phyloP scores from a whole-genome alignment of 2,797 vertebrate genomes.

The Clamator glandarius region DNA sequence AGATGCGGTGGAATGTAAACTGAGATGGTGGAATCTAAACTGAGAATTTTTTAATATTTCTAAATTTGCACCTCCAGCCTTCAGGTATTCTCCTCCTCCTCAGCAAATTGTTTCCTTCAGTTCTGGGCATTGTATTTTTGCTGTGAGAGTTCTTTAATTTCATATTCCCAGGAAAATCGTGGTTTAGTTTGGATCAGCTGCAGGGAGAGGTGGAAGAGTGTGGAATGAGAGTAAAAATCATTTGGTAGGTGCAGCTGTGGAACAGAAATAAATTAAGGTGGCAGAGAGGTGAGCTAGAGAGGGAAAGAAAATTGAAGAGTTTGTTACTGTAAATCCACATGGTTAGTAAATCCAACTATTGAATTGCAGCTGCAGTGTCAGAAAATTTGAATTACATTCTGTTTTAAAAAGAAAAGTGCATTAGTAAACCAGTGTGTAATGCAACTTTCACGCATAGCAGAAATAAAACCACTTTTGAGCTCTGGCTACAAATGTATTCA shows the following conservation, averaged over 20 bases:
- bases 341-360: conserved; percentile 21
- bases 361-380: conserved; percentile 22
- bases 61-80: neutral
- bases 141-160: conserved; percentile 23
- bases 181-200: conserved; percentile 17
- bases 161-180: neutral
- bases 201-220: neutral
- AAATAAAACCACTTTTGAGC: conserved; percentile 37
- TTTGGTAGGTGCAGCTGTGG: conserved; percentile 39
- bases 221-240: neutral
- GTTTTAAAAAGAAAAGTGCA: conserved; percentile 11
- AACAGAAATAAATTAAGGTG: conserved; percentile 57
- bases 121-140: neutral
- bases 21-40: neutral
- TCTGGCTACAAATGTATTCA: conserved; percentile 22
- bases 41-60: neutral
- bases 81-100: neutral
- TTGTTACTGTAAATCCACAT: conserved; percentile 30
- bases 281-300: conserved; percentile 29
- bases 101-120: neutral
- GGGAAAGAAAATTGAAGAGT: conserved; percentile 34
- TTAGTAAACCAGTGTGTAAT: conserved; percentile 19
- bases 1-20: neutral
- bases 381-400: conserved; percentile 35
- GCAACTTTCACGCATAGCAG: neutral